Conservation (phyloP, 1,140 invertebrate species). For the Procambarus clarkii region DNA sequence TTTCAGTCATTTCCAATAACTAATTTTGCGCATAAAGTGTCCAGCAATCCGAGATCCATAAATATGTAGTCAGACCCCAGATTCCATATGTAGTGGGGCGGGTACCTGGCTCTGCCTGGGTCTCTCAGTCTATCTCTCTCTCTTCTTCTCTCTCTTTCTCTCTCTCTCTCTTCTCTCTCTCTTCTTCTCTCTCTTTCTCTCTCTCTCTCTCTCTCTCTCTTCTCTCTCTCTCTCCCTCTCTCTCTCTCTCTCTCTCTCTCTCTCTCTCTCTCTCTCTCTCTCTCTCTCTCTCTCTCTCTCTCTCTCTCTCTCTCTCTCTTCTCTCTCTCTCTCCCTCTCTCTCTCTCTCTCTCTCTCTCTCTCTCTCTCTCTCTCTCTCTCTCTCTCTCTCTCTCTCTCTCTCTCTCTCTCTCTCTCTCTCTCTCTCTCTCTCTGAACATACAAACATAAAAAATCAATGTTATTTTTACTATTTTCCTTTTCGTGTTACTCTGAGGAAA, state of each 20-base stretch:
- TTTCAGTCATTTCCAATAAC: too few relatives aligned
- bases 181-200: not conserved
- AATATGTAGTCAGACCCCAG: too few relatives aligned
- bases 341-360: not conserved
- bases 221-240: slow-evolving; percentile 6
- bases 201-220: too few relatives aligned
- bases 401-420: too few relatives aligned
- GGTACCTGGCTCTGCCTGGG: not conserved
- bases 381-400: not conserved
- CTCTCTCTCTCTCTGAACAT: too few relatives aligned
- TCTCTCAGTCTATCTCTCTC: too few relatives aligned
- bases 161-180: not conserved
- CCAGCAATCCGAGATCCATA: too few relatives aligned
- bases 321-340: not conserved
- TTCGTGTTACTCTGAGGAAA: too few relatives aligned
- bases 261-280: slow-evolving; percentile 9
- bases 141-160: too few relatives aligned
- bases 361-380: not conserved
- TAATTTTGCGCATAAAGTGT: too few relatives aligned
- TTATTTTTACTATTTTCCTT: not conserved
- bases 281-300: not conserved
- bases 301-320: not conserved
- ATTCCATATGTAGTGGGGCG: too few relatives aligned
- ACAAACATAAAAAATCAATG: slow-evolving; percentile 3
- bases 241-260: slow-evolving; percentile 9